A percentile compares a stretch with the other conserved stretches of the same genome.
These are phyloP conservation scores for Panopea generosa DNA, from an alignment of 2,888 invertebrate species.

Conservation along the genomic window DNA sequence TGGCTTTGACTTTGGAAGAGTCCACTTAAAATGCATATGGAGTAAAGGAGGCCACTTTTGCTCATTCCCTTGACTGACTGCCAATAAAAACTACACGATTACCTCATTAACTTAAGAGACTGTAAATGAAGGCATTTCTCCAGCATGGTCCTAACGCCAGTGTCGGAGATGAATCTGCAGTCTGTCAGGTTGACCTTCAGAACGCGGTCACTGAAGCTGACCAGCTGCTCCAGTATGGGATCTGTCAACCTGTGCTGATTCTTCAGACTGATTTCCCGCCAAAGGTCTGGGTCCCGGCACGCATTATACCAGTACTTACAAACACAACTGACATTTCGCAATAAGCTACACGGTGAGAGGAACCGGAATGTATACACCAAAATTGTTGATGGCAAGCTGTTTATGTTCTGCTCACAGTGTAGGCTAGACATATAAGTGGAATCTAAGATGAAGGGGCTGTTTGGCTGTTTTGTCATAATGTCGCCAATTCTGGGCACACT, in stretches of 20 bases:
- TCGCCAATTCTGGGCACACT: too few species aligned
- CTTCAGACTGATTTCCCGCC: slow-evolving; percentile 34
- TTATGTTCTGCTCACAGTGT: slow-evolving; percentile 13
- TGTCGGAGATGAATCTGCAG: slow-evolving; percentile 63
- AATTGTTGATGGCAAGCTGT: slow-evolving; percentile 32
- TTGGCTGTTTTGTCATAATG: not conserved
- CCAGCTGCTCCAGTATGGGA: slow-evolving; percentile 37
- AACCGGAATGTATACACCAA: slow-evolving; percentile 43
- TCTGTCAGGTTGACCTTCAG: slow-evolving; percentile 69
- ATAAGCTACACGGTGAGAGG: slow-evolving; percentile 27
- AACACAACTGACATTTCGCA: slow-evolving; percentile 39
- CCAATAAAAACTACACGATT: too few species aligned
- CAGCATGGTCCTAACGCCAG: slow-evolving; percentile 62
- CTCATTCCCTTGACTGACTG: too few species aligned
- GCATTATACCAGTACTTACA: slow-evolving; percentile 59
- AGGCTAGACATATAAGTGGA: slow-evolving; percentile 11
- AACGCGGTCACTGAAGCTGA: slow-evolving; percentile 70
- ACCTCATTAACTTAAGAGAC: slow-evolving; percentile 71
- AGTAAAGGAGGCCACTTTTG: too few species aligned
- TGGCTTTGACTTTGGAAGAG: too few species aligned
- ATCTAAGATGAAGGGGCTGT: slow-evolving; percentile 28
- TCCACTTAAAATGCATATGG: too few species aligned
- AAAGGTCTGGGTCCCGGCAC: slow-evolving; percentile 30
- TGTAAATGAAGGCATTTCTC: slow-evolving; percentile 63
- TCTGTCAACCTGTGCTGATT: slow-evolving; percentile 58